Base-by-base conservation (phyloP, 1,140 invertebrate genomes). In the Trachymyrmex septentrionalis region DNA sequence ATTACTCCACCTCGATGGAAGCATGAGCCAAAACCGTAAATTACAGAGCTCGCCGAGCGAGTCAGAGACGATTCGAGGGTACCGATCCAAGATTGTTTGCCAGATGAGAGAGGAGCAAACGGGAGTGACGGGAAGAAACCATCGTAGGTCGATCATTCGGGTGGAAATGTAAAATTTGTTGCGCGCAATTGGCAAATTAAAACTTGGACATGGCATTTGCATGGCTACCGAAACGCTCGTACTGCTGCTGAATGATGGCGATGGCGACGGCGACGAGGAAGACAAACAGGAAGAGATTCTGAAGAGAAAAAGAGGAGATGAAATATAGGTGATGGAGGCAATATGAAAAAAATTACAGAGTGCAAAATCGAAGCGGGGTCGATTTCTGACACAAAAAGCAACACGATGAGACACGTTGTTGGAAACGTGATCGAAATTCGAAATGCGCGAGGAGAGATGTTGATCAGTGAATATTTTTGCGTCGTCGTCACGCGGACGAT, bases 1-100 rank as follows among this genome's bases (percentile, higher is more conserved):
- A 91, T 91, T 91, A 91, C 90, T 87, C 89, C 90, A 87, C 87
- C 89, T 88, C 90, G 89, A 91, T 88, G 73, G 87, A 55, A 90
- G 86, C 89, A 86, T 88, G 86, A 91, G 85, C 78, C 86, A 90
- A 91, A 91, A 90, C 80, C 90, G 87, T 91, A 88, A 91, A 91
- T 91, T 91, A 91, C 73, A 61, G 78, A 80, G 87, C 66, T 53
- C 81, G 66, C 53, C 64, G 59, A 73, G 63, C 6, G 50, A 27
- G 73, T 38, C 34, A 38, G 77, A 82, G 85, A 87, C 64, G 85
- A 78, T 71, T 71, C 84, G 61, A 69, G 53, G 21, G 27, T 59
- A 55, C 59, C 57, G 77, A 63, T 61, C 53, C 59, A 14, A 30
- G n/a, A 82, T 19, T 84, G 69, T 84, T 82, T 61, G 55, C 24